phyloP scores from a whole-genome alignment of 1,140 invertebrate species.

The Geopemphigus sp. region DNA sequence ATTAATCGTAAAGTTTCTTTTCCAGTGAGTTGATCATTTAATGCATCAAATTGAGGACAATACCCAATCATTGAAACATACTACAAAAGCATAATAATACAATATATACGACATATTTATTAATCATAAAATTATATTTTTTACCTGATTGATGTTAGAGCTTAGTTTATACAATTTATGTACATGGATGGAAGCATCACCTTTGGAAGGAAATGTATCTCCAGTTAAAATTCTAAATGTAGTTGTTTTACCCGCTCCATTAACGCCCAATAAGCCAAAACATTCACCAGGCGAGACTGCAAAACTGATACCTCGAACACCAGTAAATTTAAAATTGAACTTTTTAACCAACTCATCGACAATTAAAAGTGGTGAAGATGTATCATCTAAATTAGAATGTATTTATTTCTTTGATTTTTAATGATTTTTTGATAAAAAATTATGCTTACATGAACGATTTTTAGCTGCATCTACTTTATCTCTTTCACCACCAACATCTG shows the following conservation, averaged over 20 bases:
- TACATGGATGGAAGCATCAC: slow-evolving; percentile 50
- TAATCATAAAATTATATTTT: not conserved
- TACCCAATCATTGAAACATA: slow-evolving; percentile 68
- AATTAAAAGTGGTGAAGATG: slow-evolving; percentile 45
- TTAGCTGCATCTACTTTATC: slow-evolving; percentile 51
- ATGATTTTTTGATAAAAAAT: not conserved
- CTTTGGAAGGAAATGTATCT: slow-evolving; percentile 50
- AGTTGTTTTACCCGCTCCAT: slow-evolving; percentile 82
- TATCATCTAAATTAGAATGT: not conserved
- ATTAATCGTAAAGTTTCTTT: slow-evolving; percentile 74
- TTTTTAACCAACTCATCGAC: slow-evolving; percentile 52
- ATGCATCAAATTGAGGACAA: slow-evolving; percentile 81
- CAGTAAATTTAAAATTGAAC: slow-evolving; percentile 55
- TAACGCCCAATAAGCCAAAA: slow-evolving; percentile 86
- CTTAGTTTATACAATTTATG: slow-evolving; percentile 28
- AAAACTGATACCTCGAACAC: slow-evolving; percentile 72
- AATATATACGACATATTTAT: not conserved
- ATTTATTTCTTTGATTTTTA: too few species aligned
- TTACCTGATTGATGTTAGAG: slow-evolving; percentile 9
- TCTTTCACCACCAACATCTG: slow-evolving; percentile 50
- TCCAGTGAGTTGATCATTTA: slow-evolving; percentile 77
- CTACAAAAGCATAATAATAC: slow-evolving; percentile 52
- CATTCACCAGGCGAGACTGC: slow-evolving; percentile 73
- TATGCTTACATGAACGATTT: not conserved
- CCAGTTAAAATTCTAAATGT: slow-evolving; percentile 90